Evolutionary conservation across 92 coral and sea anemone species (phyloP).

Genomic region (Porites lobata): DNA sequence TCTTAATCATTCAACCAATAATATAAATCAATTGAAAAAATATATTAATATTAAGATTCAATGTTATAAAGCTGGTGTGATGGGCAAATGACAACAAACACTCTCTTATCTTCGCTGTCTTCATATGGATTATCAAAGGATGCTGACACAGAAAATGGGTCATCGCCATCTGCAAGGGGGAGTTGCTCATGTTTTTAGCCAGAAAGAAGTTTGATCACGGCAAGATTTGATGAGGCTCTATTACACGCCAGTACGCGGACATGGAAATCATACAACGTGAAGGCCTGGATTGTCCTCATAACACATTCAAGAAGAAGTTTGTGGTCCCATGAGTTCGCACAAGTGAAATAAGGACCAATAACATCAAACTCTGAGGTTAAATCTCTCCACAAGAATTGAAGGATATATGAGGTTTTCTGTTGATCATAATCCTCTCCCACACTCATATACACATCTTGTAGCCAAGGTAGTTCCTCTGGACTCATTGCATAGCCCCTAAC

Average conservation of each 20-base stretch:
- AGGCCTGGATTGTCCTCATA: slow-evolving; percentile 54
- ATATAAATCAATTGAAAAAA: not conserved
- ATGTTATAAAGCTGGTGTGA: slow-evolving; percentile 45
- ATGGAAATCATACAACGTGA: slow-evolving; percentile 48
- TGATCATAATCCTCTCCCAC: slow-evolving; percentile 45
- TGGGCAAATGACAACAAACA: slow-evolving; percentile 51
- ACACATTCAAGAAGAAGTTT: slow-evolving; percentile 57
- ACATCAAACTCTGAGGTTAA: slow-evolving; percentile 48
- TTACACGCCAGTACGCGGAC: slow-evolving; percentile 54
- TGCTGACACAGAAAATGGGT: slow-evolving; percentile 32
- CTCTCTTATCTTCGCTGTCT: slow-evolving; percentile 17
- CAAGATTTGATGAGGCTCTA: slow-evolving; percentile 63
- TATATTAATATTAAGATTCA: not conserved
- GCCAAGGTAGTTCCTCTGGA: slow-evolving; percentile 45
- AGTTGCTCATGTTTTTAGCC: slow-evolving; percentile 38
- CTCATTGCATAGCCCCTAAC: slow-evolving; percentile 49
- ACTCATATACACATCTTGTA: slow-evolving; percentile 57
- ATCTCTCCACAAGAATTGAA: slow-evolving; percentile 67
- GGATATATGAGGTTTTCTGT: slow-evolving; percentile 51
- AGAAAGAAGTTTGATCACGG: slow-evolving; percentile 49
- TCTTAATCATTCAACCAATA: slow-evolving; percentile 1
- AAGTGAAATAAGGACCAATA: slow-evolving; percentile 67
- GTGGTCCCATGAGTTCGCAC: slow-evolving; percentile 58
- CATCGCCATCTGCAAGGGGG: slow-evolving; percentile 18
- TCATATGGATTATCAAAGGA: slow-evolving; percentile 22